These are phyloP conservation scores for Micromesistius poutassou DNA, from an alignment of 2,797 vertebrate genomes.

Conservation along the genomic window DNA sequence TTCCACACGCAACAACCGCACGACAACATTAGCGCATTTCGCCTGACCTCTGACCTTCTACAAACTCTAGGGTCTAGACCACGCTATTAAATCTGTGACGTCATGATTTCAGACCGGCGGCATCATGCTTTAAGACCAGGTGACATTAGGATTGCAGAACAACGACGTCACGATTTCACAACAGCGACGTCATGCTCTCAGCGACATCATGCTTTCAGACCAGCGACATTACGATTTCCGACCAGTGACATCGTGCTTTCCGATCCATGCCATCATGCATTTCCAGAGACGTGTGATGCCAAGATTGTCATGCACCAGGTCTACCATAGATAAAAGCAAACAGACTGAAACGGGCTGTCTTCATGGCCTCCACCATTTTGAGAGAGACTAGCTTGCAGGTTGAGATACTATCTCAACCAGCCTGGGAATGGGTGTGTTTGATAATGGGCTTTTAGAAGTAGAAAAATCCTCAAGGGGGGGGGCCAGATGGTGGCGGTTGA, in stretches of 20 bases:
- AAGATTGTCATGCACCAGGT: constrained; percentile 19
- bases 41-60: background rate
- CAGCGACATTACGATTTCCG: background rate
- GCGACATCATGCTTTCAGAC: constrained; percentile 28
- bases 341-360: background rate
- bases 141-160: constrained; percentile 3
- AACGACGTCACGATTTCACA: background rate
- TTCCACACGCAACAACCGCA: constrained; percentile 32
- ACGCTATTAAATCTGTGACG: background rate
- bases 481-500: background rate
- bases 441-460: background rate
- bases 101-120: constrained; percentile 33
- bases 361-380: background rate
- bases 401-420: background rate
- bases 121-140: background rate
- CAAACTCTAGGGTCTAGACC: background rate
- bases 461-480: background rate
- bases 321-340: background rate
- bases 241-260: constrained; percentile 13
- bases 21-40: constrained; percentile 11
- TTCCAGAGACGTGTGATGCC: constrained; percentile 3
- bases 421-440: background rate
- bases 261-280: background rate
- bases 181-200: background rate
- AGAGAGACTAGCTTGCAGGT: background rate